Evolutionary conservation across 1,140 invertebrate species (phyloP).

Genomic region (Goniozus legneri): DNA sequence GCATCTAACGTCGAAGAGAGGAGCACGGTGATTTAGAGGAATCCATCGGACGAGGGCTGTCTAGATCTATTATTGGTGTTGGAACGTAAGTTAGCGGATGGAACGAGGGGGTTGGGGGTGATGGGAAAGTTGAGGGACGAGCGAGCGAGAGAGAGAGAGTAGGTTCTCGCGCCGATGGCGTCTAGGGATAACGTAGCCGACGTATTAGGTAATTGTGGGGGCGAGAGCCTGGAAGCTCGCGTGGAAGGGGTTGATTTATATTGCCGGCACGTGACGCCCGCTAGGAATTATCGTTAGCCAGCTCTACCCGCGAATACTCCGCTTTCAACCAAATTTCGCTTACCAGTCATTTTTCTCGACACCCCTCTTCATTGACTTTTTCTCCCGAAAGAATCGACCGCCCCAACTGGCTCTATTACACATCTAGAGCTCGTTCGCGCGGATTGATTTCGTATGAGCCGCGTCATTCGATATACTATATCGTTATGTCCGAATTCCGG

Average conservation of each 20-base stretch:
- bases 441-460: no score
- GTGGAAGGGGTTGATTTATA: conserved; percentile 44
- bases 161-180: conserved; percentile 25
- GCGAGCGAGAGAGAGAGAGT: background rate
- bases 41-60: conserved; percentile 25
- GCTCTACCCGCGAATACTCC: conserved; percentile 13
- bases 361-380: background rate
- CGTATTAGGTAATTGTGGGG: conserved; percentile 48
- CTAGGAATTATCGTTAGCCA: conserved; percentile 47
- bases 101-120: no score
- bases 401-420: no score
- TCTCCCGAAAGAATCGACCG: no score
- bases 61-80: conserved; percentile 32
- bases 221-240: conserved; percentile 20
- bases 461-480: no score
- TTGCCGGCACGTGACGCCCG: conserved; percentile 44
- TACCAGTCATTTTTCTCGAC: conserved; percentile 1
- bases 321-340: background rate
- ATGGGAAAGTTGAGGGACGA: conserved; percentile 15
- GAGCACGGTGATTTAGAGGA: conserved; percentile 26
- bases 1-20: conserved; percentile 10
- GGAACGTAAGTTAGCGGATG: conserved; percentile 28
- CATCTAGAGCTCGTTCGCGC: no score
- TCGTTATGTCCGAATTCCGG: no score
- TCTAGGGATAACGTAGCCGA: conserved; percentile 37